phyloP scores from a whole-genome alignment of 2,888 invertebrate genomes.

The Pinctada fucata region DNA sequence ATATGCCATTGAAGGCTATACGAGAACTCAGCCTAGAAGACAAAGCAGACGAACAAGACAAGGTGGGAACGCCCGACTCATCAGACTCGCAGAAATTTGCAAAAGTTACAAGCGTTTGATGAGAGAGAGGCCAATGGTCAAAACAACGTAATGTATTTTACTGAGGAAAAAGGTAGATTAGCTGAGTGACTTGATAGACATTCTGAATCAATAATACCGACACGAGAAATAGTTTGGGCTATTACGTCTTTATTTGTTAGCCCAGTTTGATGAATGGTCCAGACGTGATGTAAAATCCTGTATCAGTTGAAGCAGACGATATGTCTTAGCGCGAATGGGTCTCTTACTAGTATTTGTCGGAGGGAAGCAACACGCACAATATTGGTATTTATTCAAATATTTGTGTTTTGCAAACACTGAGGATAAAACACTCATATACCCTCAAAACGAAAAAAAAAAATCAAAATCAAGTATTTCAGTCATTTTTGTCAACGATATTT shows the following conservation, averaged over 20 bases:
- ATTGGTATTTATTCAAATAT: too few species aligned
- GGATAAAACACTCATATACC: too few species aligned
- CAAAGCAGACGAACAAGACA: constrained; percentile 50
- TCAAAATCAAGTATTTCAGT: too few species aligned
- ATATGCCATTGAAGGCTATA: constrained; percentile 37
- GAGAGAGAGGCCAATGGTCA: background rate
- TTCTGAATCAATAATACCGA: background rate
- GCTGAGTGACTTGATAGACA: constrained; percentile 1
- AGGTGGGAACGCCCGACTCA: constrained; percentile 53
- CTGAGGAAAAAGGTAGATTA: background rate
- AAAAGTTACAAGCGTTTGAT: constrained; percentile 61
- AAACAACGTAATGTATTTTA: background rate
- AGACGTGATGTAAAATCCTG: background rate
- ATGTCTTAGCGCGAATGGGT: too few species aligned
- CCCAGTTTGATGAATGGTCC: background rate
- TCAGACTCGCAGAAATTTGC: constrained; percentile 55
- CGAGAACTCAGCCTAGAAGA: constrained; percentile 53
- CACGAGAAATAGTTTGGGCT: constrained; percentile 1
- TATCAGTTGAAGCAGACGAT: too few species aligned
- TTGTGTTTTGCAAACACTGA: too few species aligned
- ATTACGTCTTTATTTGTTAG: constrained; percentile 1
- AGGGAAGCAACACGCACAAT: too few species aligned
- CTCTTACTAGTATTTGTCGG: too few species aligned
- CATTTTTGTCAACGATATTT: too few species aligned
- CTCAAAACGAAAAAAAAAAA: too few species aligned